Percentiles rank a stretch among this genome's conserved stretches.
These are phyloP conservation scores for Scelioninae gen. 1 DNA, from an alignment of 2,888 invertebrate genomes.

Conservation along the genomic window DNA sequence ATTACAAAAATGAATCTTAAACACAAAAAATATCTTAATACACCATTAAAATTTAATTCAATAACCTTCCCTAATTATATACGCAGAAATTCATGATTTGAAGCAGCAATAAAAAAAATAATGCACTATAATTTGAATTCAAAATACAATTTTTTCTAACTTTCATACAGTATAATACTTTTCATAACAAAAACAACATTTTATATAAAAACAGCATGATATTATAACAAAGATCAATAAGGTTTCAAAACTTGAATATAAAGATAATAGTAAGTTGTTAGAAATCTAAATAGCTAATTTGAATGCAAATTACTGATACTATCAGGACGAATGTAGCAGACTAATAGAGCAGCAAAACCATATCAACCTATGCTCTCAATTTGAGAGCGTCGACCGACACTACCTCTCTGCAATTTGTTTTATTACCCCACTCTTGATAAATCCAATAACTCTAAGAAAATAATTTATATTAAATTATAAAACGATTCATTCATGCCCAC, in stretches of 20 bases:
- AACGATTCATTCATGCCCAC: conserved; percentile 5
- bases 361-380: conserved; percentile 61
- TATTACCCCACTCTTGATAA: conserved; percentile 40
- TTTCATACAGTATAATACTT: not conserved
- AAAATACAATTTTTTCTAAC: not conserved
- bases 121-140: not conserved
- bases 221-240: conserved; percentile 20
- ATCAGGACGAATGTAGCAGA: conserved; percentile 55
- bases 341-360: conserved; percentile 61
- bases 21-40: conserved; percentile 11
- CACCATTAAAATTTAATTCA: not conserved
- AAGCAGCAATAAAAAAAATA: too few species aligned
- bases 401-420: conserved; percentile 47
- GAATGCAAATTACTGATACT: conserved; percentile 63
- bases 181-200: not conserved
- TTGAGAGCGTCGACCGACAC: conserved; percentile 38
- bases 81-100: not conserved
- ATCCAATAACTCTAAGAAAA: conserved; percentile 46
- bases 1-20: conserved; percentile 26
- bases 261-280: conserved; percentile 60
- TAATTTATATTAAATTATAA: conserved; percentile 36
- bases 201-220: not conserved
- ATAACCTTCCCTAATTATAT: not conserved
- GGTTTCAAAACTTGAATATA: conserved; percentile 35
- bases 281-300: conserved; percentile 62